phyloP scores from a whole-genome alignment of 2,888 invertebrate species.

The Syrista parreyssii region DNA sequence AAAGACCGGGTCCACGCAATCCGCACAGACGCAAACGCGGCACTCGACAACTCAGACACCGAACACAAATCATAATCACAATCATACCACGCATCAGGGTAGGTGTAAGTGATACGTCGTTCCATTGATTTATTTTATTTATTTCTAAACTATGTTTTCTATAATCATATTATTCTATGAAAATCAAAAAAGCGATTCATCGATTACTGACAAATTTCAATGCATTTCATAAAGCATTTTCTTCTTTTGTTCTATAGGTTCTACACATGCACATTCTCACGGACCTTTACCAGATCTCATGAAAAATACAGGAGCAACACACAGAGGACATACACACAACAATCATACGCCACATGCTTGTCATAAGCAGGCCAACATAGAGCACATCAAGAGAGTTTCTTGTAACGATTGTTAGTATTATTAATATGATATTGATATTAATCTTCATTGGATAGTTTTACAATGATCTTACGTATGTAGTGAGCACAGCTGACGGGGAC shows the following conservation, averaged over 20 bases:
- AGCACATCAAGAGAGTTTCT: conserved; percentile 61
- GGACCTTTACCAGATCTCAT: conserved; percentile 45
- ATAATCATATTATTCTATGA: neutral
- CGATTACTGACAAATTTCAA: neutral
- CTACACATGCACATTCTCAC: conserved; percentile 53
- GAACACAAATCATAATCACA: conserved; percentile 48
- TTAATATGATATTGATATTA: neutral
- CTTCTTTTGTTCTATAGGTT: conserved; percentile 34
- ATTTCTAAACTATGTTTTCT: neutral
- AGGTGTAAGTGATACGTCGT: conserved; percentile 39
- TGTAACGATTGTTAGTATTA: conserved; percentile 58
- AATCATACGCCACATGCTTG: conserved; percentile 54
- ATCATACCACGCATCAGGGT: conserved; percentile 46
- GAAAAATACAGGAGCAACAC: conserved; percentile 43
- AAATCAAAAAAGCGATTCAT: neutral
- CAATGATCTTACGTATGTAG: conserved; percentile 32
- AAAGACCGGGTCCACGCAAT: conserved; percentile 40
- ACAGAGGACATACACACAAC: conserved; percentile 52
- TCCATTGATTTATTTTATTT: conserved; percentile 9
- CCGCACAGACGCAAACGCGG: conserved; percentile 54
- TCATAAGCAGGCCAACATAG: conserved; percentile 59
- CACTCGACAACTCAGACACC: conserved; percentile 62
- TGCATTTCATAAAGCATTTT: neutral
- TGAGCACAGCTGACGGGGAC: conserved; percentile 58
- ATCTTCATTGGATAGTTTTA: neutral